Evolutionary conservation across 2,888 invertebrate species (phyloP), one percentile per base, ranked within the genome.

Genomic region (Rutpela maculata): DNA sequence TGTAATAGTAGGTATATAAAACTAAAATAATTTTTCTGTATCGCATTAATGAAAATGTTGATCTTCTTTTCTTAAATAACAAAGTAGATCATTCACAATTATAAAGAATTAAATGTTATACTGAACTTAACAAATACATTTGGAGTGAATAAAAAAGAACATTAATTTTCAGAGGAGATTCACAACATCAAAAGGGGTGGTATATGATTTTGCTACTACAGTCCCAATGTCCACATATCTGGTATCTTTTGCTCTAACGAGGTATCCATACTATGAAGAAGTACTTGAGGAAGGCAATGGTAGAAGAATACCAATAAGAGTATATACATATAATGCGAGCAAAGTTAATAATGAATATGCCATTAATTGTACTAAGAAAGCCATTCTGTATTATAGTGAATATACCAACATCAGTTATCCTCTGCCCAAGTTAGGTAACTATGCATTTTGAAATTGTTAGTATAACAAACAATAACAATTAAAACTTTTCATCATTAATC

Each of bases 361-460:
- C 12, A 75, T 82, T 9, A 77, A 81, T 63, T 82, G 80, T 12
- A 79, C 84, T 0, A 79, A 77, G 26, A 65, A 69, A 17, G 82
- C 82, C 7, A 56, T 87, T 17, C 18, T 76, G n/a, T 86, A 82
- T 74, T 86, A 83, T 66, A 78, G 80, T 0, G 75, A 84, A 22
- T 87, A 86, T 63, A 86, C 85, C 0, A 78, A 83, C 35, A 78
- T 84, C 11, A 78, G 74, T 60, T 86, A 86, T 77, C 84, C 85
- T 0, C 75, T 86, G 62, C 79, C 83, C 11, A 87, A 87, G 80
- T 77, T 87, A 74, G 86, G 86, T 86, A 77, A 80, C 80, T 78
- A 60, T 31, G 69, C 63, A 15, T 68, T 65, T 59, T 50, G 12
- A 38, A 0, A 60, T 15, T 19, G 10, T 12, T 26, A 35, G 22